A percentile compares a stretch with the other conserved stretches of the same genome.
These are phyloP conservation scores for Lepus oiostolus DNA, from an alignment of 2,797 vertebrate genomes.

Conservation along the genomic window DNA sequence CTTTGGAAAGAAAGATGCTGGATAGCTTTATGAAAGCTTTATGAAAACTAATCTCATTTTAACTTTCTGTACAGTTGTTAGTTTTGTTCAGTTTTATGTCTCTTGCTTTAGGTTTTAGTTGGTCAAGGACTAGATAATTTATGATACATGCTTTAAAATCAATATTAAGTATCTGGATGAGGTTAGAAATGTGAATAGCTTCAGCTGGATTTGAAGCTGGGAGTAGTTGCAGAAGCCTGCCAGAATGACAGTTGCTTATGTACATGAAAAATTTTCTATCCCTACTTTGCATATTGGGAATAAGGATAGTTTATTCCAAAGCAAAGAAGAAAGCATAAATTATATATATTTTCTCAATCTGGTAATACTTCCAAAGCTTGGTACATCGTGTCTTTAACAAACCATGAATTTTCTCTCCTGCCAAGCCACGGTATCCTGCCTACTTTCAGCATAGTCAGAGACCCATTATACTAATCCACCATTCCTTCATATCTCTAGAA, in stretches of 20 bases:
- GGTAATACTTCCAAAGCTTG: constrained; percentile 83
- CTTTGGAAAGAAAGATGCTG: constrained; percentile 77
- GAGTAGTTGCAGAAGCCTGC: constrained; percentile 77
- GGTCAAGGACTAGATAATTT: constrained; percentile 76
- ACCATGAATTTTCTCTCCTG: constrained; percentile 85
- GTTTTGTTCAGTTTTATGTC: constrained; percentile 77
- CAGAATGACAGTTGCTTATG: constrained; percentile 81
- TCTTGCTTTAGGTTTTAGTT: constrained; percentile 74
- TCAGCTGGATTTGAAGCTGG: constrained; percentile 75
- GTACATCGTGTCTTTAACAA: constrained; percentile 86
- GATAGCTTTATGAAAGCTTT: constrained; percentile 77
- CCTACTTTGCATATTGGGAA: constrained; percentile 80
- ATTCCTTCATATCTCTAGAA: constrained; percentile 87
- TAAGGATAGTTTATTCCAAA: constrained; percentile 77
- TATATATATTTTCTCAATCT: constrained; percentile 54
- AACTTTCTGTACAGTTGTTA: constrained; percentile 76
- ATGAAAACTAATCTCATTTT: constrained; percentile 81
- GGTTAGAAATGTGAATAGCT: constrained; percentile 80
- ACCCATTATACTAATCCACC: constrained; percentile 87
- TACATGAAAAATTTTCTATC: constrained; percentile 81
- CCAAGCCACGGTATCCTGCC: constrained; percentile 79
- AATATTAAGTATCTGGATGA: constrained; percentile 73
- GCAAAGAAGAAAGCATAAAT: constrained; percentile 67
- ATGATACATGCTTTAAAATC: constrained; percentile 75
- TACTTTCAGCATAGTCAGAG: constrained; percentile 85